phyloP scores from a whole-genome alignment of 2,888 invertebrate species.

The Eupithecia centaureata region DNA sequence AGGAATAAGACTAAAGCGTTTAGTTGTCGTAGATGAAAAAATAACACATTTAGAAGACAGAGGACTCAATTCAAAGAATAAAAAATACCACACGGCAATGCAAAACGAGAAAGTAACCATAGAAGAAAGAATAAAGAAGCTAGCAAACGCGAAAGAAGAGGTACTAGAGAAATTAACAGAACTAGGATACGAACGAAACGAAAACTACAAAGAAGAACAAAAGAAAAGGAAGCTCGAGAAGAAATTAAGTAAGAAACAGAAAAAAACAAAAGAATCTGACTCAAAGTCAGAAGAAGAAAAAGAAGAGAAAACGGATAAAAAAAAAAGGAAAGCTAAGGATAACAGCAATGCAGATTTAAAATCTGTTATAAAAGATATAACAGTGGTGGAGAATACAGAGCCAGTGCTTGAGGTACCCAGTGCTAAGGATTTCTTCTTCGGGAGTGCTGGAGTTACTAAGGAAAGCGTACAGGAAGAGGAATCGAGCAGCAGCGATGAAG shows the following conservation, averaged over 20 bases:
- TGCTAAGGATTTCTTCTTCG: conserved; percentile 66
- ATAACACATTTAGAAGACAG: conserved; percentile 65
- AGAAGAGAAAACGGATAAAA: conserved; percentile 33
- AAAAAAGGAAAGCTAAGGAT: conserved; percentile 43
- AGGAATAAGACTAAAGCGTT: conserved; percentile 54
- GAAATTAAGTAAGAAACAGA: conserved; percentile 35
- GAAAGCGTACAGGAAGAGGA: conserved; percentile 50
- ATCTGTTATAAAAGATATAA: conserved; percentile 38
- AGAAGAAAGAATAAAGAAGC: conserved; percentile 56
- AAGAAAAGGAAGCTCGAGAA: conserved; percentile 38
- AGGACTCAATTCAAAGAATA: conserved; percentile 63
- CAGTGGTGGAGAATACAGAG: conserved; percentile 54
- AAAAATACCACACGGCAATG: conserved; percentile 71
- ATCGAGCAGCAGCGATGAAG: conserved; percentile 74
- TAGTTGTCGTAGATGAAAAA: conserved; percentile 59
- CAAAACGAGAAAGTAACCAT: conserved; percentile 62
- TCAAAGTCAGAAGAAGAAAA: conserved; percentile 24
- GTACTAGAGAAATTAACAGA: conserved; percentile 50
- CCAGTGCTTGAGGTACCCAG: conserved; percentile 69
- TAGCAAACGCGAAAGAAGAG: conserved; percentile 55
- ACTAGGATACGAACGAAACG: conserved; percentile 49
- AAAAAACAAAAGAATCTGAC: conserved; percentile 28
- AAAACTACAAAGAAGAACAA: conserved; percentile 40
- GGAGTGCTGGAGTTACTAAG: conserved; percentile 52
- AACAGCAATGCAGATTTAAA: conserved; percentile 34